Evolutionary conservation across 2,797 vertebrate genomes (phyloP), one percentile per base, ranked within the genome.

Genomic region (Clarias platycephalus): DNA sequence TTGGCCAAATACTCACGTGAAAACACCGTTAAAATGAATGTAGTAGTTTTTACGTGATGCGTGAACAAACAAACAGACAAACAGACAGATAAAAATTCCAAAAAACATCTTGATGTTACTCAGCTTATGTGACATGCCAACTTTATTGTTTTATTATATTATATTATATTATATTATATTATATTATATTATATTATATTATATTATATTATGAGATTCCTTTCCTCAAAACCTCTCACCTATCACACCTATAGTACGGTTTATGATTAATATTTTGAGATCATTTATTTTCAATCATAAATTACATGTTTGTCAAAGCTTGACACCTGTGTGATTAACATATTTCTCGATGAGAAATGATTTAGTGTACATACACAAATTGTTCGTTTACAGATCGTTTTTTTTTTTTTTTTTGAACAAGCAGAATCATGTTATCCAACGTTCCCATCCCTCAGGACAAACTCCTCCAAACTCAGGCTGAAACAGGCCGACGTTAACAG

Each of bases 401-500:
- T 44, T 44, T 44, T 8, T 44, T 44, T 9, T 10, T 44, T 31
- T 44, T 28, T 63, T 62, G 40, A 44, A 20, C 62, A 83, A 31
- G 62, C 60, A 68, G 60, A 55, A 75, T 84, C 87, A 44, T 63
- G 82, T 82, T 82, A 60, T 72, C 72, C 60, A 5, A 22, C 5
- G 37, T 22, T 16, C 18, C 77, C 64, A 18, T 49, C 55, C 83
- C 58, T 24, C 64, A 18, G 76, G 81, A 68, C 28, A 34, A 68
- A 64, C 37, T 84, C 53, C 10, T 77, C 57, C 75, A 78, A 84
- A 70, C 75, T 37, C 85, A 77, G 72, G 76, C 70, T 24, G 64
- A 85, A 62, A 83, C 81, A 85, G 26, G 68, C 15, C 72, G 71
- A 87, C 74, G 83, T 58, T 74, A 82, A 62, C 28, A 64, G 26